Evolutionary conservation across 1,140 invertebrate species (phyloP), one percentile per base, ranked within the genome.

Genomic region (Batillaria attramentaria): DNA sequence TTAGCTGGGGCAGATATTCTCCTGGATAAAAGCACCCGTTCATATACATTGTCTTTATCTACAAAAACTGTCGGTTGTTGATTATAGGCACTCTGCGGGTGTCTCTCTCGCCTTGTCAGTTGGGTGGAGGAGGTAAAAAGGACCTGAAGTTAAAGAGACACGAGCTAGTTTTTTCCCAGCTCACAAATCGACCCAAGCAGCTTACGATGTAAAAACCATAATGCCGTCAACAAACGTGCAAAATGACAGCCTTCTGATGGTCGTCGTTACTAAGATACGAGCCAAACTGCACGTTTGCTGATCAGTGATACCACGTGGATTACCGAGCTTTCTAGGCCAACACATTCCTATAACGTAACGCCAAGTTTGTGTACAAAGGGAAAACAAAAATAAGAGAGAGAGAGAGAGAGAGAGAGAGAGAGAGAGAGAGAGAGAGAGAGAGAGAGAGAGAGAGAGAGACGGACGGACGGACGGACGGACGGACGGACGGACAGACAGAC

Each of bases 341-440:
- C 35, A 28, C 62, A 66, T 16, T 28, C n/a, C 18, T 66, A 13
- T 16, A 31, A 60, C 46, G 28, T 0, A 66, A 3, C 33, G 72
- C n/a, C 20, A 24, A 43, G 39, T 35, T 37, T 46, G 39, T 20
- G 28, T 24, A 66, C 24, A 62, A 39, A 5, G 39, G 39, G 50
- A 66, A 39, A 57, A 54, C n/a, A 31, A 50, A 54, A 43, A 65
- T 46, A 39, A 72, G 77, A 69, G 77, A 72, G 68, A 72, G 76
- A 54, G 68, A 42, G 74, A 77, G 74, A 60, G 50, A 57, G 77
- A 72, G 33, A 72, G 43, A 37, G 66, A 39, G 74, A 78, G 42
- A 60, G 66, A 70, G 77, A 57, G 60, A 78, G 77, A 70, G 43
- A 54, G 65, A 78, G 68, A 78, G 69, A 54, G n/a, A 78, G 42